Conservation (phyloP, 2,113 vertebrate species). For the Neomonachus schauinslandi region DNA sequence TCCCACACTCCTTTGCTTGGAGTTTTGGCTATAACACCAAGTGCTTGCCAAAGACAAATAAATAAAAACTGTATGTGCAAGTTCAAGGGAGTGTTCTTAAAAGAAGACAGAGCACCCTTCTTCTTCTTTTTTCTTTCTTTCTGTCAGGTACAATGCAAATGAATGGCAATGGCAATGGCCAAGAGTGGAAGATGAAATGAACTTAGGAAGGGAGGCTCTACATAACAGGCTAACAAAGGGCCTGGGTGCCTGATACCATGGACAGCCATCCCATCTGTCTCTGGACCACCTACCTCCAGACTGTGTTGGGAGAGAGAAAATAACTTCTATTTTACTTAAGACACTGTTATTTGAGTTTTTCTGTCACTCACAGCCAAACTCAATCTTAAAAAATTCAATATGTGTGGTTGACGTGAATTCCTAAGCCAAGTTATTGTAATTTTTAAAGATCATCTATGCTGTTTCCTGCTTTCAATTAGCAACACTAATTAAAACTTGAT, state of each 20-base stretch:
- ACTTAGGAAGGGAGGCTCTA: neutral
- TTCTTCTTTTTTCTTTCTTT: neutral
- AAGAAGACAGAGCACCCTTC: neutral
- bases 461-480: constrained; percentile 26
- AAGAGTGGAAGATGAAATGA: neutral
- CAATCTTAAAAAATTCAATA: neutral
- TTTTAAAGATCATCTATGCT: constrained; percentile 31
- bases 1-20: neutral
- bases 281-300: neutral
- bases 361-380: neutral
- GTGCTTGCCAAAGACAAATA: neutral
- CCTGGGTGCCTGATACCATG: neutral
- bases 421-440: neutral
- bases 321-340: neutral
- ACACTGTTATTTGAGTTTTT: neutral
- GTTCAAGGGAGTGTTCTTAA: neutral
- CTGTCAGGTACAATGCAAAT: neutral
- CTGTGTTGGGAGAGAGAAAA: neutral
- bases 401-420: neutral
- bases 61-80: neutral
- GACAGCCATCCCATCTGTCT: neutral
- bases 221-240: neutral
- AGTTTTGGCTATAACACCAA: neutral
- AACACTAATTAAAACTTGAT: constrained; percentile 48
- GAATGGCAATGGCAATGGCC: neutral